Conservation (phyloP, 2,888 invertebrate genomes). For the Chrysolina americana region DNA sequence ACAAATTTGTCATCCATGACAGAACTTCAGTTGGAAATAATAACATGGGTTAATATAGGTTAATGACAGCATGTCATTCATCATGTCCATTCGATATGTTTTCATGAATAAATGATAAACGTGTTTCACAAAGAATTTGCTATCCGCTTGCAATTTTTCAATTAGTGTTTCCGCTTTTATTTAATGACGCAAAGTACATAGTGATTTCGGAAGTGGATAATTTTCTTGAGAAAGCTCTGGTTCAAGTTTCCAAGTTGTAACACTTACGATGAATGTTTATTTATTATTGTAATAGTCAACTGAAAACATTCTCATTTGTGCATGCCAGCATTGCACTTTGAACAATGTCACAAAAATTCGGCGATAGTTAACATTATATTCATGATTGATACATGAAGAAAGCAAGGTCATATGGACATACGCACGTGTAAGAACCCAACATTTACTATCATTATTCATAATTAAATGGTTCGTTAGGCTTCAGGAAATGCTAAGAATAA, state of each 20-base stretch:
- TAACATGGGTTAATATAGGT: not conserved
- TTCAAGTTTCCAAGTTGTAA: not conserved
- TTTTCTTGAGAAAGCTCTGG: constrained; percentile 13
- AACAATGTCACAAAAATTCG: too few species aligned
- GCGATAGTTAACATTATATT: not conserved
- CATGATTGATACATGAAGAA: not conserved
- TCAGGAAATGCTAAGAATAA: not conserved
- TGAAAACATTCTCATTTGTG: too few species aligned
- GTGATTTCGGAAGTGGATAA: not conserved
- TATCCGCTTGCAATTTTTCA: constrained; percentile 38
- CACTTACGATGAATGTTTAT: not conserved
- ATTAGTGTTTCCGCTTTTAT: constrained; percentile 37
- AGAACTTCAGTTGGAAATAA: not conserved
- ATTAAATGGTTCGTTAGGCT: not conserved
- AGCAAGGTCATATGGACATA: not conserved
- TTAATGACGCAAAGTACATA: constrained; percentile 1
- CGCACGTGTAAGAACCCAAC: not conserved
- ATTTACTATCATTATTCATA: not conserved
- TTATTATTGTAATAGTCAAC: too few species aligned
- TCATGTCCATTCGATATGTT: not conserved
- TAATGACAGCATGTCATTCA: not conserved
- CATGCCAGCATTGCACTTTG: too few species aligned
- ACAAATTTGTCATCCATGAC: not conserved
- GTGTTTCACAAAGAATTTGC: constrained; percentile 33
- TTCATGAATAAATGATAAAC: not conserved